Evolutionary conservation across 1,140 invertebrate genomes (phyloP).

Genomic region (Drosophila virilis): DNA sequence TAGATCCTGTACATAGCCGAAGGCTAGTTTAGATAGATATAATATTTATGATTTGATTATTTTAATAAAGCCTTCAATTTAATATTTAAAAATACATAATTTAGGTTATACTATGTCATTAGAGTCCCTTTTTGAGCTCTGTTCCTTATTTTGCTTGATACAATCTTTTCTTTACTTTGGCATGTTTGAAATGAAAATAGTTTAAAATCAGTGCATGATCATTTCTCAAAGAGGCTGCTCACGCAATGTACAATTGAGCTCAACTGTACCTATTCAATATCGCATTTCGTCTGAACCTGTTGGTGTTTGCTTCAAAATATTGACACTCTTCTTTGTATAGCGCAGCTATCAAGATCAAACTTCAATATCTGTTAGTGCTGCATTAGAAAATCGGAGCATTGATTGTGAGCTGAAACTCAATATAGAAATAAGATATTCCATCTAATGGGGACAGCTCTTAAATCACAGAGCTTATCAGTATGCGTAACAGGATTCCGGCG

Average conservation of each 20-base stretch:
- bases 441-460: constrained; percentile 23
- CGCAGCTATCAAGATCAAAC: constrained; percentile 14
- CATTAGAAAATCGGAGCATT: constrained; percentile 7
- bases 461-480: constrained; percentile 28
- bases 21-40: too few species aligned
- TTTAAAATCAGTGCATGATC: background rate
- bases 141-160: too few species aligned
- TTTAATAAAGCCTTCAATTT: too few species aligned
- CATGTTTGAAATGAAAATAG: background rate
- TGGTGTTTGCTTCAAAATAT: constrained; percentile 22
- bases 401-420: constrained; percentile 19
- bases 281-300: constrained; percentile 11
- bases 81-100: too few species aligned
- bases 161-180: too few species aligned
- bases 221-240: background rate
- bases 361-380: background rate
- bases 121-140: too few species aligned
- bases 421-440: constrained; percentile 23
- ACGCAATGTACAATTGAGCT: background rate
- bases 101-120: too few species aligned
- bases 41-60: too few species aligned
- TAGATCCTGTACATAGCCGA: too few species aligned
- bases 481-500: constrained; percentile 21
- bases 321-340: constrained; percentile 18
- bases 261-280: constrained; percentile 17